phyloP scores from a whole-genome alignment of 1,140 invertebrate genomes.

The Zaprionus ghesquierei region DNA sequence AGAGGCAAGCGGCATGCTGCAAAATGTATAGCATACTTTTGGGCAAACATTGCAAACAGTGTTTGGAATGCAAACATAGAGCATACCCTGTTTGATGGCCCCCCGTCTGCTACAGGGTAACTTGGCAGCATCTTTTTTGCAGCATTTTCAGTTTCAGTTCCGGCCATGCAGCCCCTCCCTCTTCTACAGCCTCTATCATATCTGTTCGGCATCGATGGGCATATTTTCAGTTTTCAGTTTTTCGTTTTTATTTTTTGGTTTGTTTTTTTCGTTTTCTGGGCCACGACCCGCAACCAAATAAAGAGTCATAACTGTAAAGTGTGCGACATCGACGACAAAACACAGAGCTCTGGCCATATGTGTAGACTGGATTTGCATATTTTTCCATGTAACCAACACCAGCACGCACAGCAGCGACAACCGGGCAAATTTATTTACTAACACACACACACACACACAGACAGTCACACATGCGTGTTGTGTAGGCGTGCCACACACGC shows the following conservation, averaged over 20 bases:
- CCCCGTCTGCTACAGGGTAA: not conserved
- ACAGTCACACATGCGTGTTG: not conserved
- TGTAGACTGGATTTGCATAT: constrained; percentile 74
- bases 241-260: constrained; percentile 3
- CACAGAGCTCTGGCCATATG: constrained; percentile 63
- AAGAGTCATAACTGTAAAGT: constrained; percentile 72
- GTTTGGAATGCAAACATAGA: not conserved
- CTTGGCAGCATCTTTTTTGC: not conserved
- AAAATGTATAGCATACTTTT: not conserved
- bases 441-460: constrained; percentile 16
- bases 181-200: not conserved
- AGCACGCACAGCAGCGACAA: constrained; percentile 7
- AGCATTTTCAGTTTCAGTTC: not conserved
- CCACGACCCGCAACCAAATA: constrained; percentile 47
- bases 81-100: not conserved
- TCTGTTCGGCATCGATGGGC: constrained; percentile 52
- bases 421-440: constrained; percentile 62
- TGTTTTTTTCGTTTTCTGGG: constrained; percentile 20
- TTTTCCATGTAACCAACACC: constrained; percentile 55
- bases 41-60: not conserved
- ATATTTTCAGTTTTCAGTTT: constrained; percentile 27
- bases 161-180: not conserved
- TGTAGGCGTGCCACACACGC: constrained; percentile 8
- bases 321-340: constrained; percentile 50
- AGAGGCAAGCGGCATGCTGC: too few relatives aligned